These are phyloP conservation scores for Dasyurus viverrinus DNA, from an alignment of 2,113 vertebrate species.

Conservation along the genomic window DNA sequence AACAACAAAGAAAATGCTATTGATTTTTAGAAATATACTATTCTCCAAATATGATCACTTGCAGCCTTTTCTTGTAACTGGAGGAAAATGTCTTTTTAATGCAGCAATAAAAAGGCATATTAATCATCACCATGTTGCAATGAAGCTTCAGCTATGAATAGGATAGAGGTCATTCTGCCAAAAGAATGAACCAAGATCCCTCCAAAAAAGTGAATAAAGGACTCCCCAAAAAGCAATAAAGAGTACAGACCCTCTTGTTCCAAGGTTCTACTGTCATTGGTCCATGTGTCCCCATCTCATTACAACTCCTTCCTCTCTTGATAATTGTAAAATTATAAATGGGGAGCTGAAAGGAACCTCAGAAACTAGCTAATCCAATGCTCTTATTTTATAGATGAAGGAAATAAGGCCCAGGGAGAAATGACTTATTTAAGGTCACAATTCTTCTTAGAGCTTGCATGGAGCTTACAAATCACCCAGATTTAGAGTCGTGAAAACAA, in stretches of 20 bases:
- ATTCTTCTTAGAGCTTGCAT: background rate
- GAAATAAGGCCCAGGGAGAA: background rate
- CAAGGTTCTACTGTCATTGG: background rate
- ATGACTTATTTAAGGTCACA: background rate
- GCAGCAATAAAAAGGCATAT: constrained; percentile 43
- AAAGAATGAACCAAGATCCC: constrained; percentile 20
- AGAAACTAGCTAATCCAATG: background rate
- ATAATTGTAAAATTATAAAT: background rate
- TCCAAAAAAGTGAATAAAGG: constrained; percentile 42
- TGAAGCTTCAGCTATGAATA: constrained; percentile 28
- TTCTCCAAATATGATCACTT: background rate
- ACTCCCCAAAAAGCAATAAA: background rate
- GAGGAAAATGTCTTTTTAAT: constrained; percentile 43
- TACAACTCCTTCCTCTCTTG: background rate
- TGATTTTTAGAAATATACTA: constrained; percentile 37
- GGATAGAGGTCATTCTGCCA: constrained; percentile 47
- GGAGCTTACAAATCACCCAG: background rate
- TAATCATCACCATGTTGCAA: constrained; percentile 53
- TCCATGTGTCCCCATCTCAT: background rate
- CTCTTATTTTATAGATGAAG: background rate
- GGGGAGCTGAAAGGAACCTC: background rate
- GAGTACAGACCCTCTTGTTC: no score
- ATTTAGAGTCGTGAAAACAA: background rate
- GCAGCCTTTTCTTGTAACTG: constrained; percentile 50
- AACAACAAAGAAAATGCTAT: constrained; percentile 12